Percentiles rank a stretch among this genome's conserved stretches.
These are phyloP conservation scores for Vimba vimba DNA, from an alignment of 2,113 vertebrate genomes.

Conservation along the genomic window DNA sequence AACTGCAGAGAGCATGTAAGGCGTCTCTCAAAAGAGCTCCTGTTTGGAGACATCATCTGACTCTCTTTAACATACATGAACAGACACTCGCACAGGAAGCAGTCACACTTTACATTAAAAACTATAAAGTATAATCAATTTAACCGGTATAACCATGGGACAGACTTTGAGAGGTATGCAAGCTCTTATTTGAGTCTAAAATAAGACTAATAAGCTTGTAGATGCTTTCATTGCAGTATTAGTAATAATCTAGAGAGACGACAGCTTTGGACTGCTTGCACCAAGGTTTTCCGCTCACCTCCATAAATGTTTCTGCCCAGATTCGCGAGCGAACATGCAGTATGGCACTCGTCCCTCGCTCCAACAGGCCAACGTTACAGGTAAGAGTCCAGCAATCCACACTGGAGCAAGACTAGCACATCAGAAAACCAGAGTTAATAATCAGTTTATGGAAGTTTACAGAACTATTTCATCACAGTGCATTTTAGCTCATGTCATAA, in stretches of 20 bases:
- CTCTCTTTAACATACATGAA: neutral
- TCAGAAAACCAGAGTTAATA: neutral
- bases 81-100: slow-evolving; percentile 10
- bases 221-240: neutral
- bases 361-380: slow-evolving; percentile 82
- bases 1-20: slow-evolving; percentile 52
- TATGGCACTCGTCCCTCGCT: slow-evolving; percentile 80
- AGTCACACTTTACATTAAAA: neutral
- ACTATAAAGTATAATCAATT: slow-evolving; percentile 27
- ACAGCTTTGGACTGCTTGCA: neutral
- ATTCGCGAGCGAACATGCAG: slow-evolving; percentile 84
- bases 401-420: slow-evolving; percentile 80
- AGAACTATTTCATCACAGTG: neutral
- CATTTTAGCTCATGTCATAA: neutral
- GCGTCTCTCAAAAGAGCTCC: slow-evolving; percentile 40
- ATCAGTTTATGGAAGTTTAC: slow-evolving; percentile 10
- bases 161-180: slow-evolving; percentile 29
- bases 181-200: slow-evolving; percentile 19
- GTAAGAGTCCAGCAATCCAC: slow-evolving; percentile 82
- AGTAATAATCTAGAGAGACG: neutral
- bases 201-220: neutral
- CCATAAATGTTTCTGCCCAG: slow-evolving; percentile 85
- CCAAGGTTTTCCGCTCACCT: slow-evolving; percentile 71
- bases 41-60: slow-evolving; percentile 46
- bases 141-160: slow-evolving; percentile 47